Base-by-base conservation (phyloP, 2,797 vertebrate species). In the Chelon labrosus region DNA sequence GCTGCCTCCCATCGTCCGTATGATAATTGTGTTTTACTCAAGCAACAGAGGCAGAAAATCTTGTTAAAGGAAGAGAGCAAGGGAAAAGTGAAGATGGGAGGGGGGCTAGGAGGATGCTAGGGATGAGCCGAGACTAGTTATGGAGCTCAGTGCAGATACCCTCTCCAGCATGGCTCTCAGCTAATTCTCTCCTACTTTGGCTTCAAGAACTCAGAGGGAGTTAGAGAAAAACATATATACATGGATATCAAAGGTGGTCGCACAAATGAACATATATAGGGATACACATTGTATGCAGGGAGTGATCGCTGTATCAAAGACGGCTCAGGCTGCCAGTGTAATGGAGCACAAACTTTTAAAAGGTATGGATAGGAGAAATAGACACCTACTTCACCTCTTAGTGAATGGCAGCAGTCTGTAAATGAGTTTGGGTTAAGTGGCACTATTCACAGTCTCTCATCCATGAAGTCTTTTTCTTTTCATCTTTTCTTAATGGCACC, bases 1-100 rank as follows among this genome's bases (percentile, higher is more conserved):
- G 19, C 84, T 65, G 69, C 82, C 81, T 86, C 72, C 76, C 69
- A 58, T 92, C 77, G 80, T 89, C 89, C 73, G 70, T 82, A 82
- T 89, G 85, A 80, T 95, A 92, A 94, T 93, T 93, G 88, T 88
- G 87, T 93, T 92, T 91, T 80, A 89, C 91, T 89, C 76, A 85
- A 73, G 85, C 87, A 82, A 82, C 80, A 87, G 84, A 90, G 87
- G 90, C 88, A 91, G 90, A 91, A 93, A 93, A 94, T 94, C 88
- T 69, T 89, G 93, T 94, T 94, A 94, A 90, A 90, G 77, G 66
- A 79, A 83, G 70, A 88, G 78, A 82, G 84, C 72, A 80, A 82
- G 68, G 66, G 52, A 37, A 17, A 68, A 73, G 82, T 52, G 62
- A 62, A 82, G 65, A 72, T 52, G 84, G 52, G 66, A 50, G 75